Base-by-base conservation (phyloP, 1,140 invertebrate genomes). In the Drosophila yakuba region DNA sequence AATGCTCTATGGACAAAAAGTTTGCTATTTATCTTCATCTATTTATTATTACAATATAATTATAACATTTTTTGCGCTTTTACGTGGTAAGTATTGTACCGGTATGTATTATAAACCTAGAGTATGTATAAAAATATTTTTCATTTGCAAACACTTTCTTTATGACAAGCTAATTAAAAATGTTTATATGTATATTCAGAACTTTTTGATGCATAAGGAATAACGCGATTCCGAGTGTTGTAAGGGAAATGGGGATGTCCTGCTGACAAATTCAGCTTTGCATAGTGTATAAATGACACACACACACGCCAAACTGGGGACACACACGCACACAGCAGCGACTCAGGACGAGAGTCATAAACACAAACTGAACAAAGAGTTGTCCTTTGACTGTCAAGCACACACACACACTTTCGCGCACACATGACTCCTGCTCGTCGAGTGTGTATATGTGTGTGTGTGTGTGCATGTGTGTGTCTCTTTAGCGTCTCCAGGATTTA, bases 401-500 rank as follows among this genome's bases (percentile, higher is more conserved):
- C 17, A 71, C 57, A 71, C 57, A 72, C 59, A 77, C 36, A 45
- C 38, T 25, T 17, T 54, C 35, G 32, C 38, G 36, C 38, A 47
- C 50, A 50, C 39, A 56, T 45, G 57, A 32, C 36, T 36, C 32
- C 45, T 35, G 38, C 20, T 35, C 38, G 38, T 32, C 32, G 38
- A 39, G 38, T 39, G 38, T 39, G 14, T 39, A 17, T 17, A 17
- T 17, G 38, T 38, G 36, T n/a, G 44, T 25, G 28, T 6, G 6
- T 5, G 32, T 48, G 43, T 54, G 51, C 43, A 32, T 74, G 35
- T 56, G 48, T 63, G 57, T 68, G 84, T 84, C 73, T 76, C 84
- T 83, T 89, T 79, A 86, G 80, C 80, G 80, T 88, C 85, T 84
- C 78, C 80, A 80, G 77, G 84, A 89, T 89, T 89, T 89, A 89